Evolutionary conservation across 37 sponge, comb jelly and placozoan species (phyloP), one percentile per base, ranked within the genome.

Genomic region (Dysidea cf. avara): DNA sequence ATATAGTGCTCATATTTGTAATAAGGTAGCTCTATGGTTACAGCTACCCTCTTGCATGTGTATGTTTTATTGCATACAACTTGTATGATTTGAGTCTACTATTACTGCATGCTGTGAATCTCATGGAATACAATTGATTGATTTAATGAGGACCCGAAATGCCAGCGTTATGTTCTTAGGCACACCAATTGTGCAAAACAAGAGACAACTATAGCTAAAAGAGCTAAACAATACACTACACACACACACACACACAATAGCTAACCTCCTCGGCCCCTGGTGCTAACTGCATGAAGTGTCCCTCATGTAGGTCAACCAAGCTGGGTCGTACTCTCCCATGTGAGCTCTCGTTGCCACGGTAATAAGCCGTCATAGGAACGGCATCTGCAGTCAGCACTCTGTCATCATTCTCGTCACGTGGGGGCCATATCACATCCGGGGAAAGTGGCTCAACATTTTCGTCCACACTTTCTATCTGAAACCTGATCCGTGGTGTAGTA

Each of bases 351-450:
- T n/a, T 64, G 49, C 20, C 60, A 0, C 83, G 72, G 68, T 91
- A 91, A 64, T 83, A 76, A 17, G 73, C 61, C 0, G 88, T 83
- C 74, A 59, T 86, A 18, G 92, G 92, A 4, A 87, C 80, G 9
- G 83, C 88, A 39, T 91, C 92, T 6, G 82, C 63, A 3, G 92
- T 91, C 46, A 43, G 9, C 46, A 43, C 46, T 43, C 64, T 20
- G 74, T 67, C 34, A 64, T 35, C 9, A 64, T 61, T 1, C 9
- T 18, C 24, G 52, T 28, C 6, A 32, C 35, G 36, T 29, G 21
- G 33, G 62, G 17, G 35, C 47, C 37, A 54, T 22, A 59, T 50
- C 20, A 14, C 38, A 24, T 31, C 59, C 13, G 46, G 37, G 3
- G 67, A 16, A 3, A 35, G 24, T 18, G 67, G 20, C 39, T 39